Base-by-base conservation (phyloP, 2,113 vertebrate species). In the Centrocercus urophasianus region DNA sequence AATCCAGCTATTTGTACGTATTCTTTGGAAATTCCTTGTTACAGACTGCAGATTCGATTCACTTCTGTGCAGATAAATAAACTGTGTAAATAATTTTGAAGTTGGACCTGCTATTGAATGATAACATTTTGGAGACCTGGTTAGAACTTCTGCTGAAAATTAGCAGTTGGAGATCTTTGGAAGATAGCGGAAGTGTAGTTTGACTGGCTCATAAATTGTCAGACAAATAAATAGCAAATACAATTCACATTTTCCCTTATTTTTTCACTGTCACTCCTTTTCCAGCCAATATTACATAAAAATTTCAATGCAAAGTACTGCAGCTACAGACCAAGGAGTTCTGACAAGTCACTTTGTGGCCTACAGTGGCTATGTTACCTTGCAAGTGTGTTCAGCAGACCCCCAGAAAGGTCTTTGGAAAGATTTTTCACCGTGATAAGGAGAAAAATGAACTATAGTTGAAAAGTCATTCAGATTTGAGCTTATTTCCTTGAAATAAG, bases 21-120 rank as follows among this genome's bases (percentile, higher is more conserved):
- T 82, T 27, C 27, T 47, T 66, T 61, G 66, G 83, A 86, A 89
- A 79, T 56, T 59, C 61, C 63, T 78, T 14, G 0, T 42, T 63
- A 71, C 24, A 63, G 83, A 36, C n/a, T 88, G 54, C 70, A 73
- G 42, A 66, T 73, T 87, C 48, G 13, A 54, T 40, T 72, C 8
- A 13, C 72, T 82, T 28, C 73, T 40, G 27, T 63, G 65, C 32
- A 57, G 69, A 57, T 34, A 11, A 91, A 92, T 71, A 65, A 90
- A 89, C 10, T 50, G 48, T 50, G 18, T n/a, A 27, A 72, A 76
- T 1, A 65, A 52, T 64, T 86, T 64, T 45, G 47, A 84, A 87
- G 86, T 42, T 82, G 59, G 54, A 38, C 54, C 81, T 95, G 94
- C 81, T 73, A 19, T 42, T 89, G 87, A 85, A 28, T 38, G 87